phyloP scores from a whole-genome alignment of 2,113 vertebrate genomes.

The Leucopsar rothschildi region DNA sequence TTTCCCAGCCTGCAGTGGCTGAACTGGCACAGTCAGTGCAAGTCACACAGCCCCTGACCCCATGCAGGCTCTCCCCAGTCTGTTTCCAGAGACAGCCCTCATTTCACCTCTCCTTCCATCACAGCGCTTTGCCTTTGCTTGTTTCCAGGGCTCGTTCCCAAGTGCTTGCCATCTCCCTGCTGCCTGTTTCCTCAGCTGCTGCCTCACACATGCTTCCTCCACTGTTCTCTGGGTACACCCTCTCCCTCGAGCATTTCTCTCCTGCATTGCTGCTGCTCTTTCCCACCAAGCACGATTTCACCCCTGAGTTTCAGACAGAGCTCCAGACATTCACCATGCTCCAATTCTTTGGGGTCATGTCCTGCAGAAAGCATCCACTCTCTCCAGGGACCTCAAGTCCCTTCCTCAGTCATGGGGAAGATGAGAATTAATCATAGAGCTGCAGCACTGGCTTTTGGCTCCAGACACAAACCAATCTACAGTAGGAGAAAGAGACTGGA shows the following conservation, averaged over 20 bases:
- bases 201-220: background rate
- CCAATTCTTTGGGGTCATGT: background rate
- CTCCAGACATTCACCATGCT: background rate
- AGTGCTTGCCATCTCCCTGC: background rate
- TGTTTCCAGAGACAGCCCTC: background rate
- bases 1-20: background rate
- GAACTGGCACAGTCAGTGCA: background rate
- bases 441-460: background rate
- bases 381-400: background rate
- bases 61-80: background rate
- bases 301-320: background rate
- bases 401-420: background rate
- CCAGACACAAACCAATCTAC: background rate
- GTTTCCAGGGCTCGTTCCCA: background rate
- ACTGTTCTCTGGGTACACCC: background rate
- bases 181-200: constrained; percentile 29
- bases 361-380: background rate
- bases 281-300: background rate
- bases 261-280: background rate
- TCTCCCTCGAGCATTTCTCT: constrained; percentile 25
- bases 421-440: background rate
- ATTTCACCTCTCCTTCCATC: background rate
- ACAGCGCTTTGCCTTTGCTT: background rate
- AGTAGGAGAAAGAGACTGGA: background rate
- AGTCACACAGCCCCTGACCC: background rate